phyloP scores from a whole-genome alignment of 2,797 vertebrate species.

The Epinephelus awoara region DNA sequence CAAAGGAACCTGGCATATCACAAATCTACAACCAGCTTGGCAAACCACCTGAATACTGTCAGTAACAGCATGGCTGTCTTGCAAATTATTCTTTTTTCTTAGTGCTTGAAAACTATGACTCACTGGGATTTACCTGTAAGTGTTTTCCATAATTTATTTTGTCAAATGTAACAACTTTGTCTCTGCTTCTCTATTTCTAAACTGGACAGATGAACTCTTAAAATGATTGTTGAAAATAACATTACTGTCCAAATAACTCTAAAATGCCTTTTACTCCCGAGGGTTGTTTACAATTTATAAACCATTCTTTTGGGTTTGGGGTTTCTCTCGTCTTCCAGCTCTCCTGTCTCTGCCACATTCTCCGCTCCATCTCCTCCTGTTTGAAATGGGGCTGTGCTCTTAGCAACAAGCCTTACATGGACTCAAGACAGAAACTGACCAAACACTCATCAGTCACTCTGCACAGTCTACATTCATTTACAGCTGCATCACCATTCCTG shows the following conservation, averaged over 20 bases:
- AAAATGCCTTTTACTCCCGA: not conserved
- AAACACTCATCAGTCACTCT: slow-evolving; percentile 72
- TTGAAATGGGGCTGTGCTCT: slow-evolving; percentile 51
- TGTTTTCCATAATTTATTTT: not conserved
- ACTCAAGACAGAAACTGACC: slow-evolving; percentile 69
- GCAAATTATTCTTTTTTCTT: too few species aligned
- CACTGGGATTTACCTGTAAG: not conserved
- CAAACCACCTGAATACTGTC: too few species aligned
- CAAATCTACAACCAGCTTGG: too few species aligned
- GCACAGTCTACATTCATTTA: slow-evolving; percentile 70
- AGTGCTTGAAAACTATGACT: not conserved
- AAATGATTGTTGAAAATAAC: not conserved
- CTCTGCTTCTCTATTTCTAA: not conserved
- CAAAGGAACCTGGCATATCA: too few species aligned
- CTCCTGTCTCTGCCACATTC: slow-evolving; percentile 34
- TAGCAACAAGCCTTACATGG: slow-evolving; percentile 79
- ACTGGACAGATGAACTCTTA: not conserved
- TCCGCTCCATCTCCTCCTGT: slow-evolving; percentile 40
- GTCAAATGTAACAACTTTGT: not conserved
- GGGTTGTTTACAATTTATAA: slow-evolving; percentile 15
- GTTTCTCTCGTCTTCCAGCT: slow-evolving; percentile 34
- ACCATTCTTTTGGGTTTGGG: slow-evolving; percentile 9
- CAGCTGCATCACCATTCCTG: slow-evolving; percentile 70
- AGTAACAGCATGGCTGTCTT: too few species aligned
- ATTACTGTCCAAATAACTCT: not conserved